Evolutionary conservation across 2,113 vertebrate species (phyloP).

Genomic region (Dascyllus trimaculatus): DNA sequence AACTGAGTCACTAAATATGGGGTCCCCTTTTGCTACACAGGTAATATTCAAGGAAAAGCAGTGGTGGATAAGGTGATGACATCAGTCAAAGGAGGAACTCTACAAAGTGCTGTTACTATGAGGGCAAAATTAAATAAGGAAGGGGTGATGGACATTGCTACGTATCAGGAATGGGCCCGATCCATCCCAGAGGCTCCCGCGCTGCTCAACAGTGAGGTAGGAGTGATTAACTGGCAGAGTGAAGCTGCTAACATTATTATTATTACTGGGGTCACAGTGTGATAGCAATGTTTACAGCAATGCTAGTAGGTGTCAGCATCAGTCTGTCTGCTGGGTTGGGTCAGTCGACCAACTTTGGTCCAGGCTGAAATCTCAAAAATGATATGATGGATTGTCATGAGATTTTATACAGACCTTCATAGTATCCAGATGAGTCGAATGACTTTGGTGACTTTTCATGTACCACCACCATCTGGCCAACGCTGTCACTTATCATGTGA

Average conservation of each 20-base stretch:
- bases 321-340: too few relatives aligned
- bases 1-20: not conserved
- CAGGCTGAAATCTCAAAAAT: too few relatives aligned
- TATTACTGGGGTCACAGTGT: too few relatives aligned
- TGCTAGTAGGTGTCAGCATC: too few relatives aligned
- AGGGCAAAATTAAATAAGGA: constrained; percentile 79
- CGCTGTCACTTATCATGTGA: not conserved
- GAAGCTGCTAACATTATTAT: not conserved
- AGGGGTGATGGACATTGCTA: constrained; percentile 71
- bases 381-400: too few relatives aligned
- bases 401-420: too few relatives aligned
- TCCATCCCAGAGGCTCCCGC: constrained; percentile 84
- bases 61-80: constrained; percentile 87
- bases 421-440: too few relatives aligned
- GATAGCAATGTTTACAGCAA: too few relatives aligned
- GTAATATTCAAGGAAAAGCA: not conserved
- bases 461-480: too few relatives aligned
- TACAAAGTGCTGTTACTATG: constrained; percentile 79
- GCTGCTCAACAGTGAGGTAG: constrained; percentile 83
- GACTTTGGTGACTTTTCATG: too few relatives aligned
- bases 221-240: not conserved
- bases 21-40: constrained; percentile 45
- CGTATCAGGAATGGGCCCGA: constrained; percentile 87
- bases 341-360: too few relatives aligned
- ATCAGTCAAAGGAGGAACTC: constrained; percentile 87